Evolutionary conservation across 2,113 vertebrate species (phyloP).

Genomic region (Urocolius indicus): DNA sequence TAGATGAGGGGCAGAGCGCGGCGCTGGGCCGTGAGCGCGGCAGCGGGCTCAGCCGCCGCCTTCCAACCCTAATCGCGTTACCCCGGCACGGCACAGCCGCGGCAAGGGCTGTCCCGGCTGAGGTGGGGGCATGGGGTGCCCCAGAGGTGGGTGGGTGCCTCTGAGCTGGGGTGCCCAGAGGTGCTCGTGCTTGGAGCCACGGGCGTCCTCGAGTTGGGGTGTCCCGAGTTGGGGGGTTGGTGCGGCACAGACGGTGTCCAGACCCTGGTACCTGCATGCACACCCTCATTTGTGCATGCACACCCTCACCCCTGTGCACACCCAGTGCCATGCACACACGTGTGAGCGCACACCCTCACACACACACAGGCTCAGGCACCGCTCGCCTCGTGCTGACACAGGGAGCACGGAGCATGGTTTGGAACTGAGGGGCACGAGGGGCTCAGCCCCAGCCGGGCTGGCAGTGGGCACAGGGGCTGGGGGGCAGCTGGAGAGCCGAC

Average conservation of each 20-base stretch:
- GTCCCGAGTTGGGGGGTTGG: accelerated
- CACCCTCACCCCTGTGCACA: neutral
- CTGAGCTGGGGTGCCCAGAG: accelerated
- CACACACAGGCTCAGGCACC: accelerated
- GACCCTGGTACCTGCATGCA: accelerated
- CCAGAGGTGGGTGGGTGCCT: accelerated
- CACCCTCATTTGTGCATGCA: neutral
- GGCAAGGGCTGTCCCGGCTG: too few relatives aligned
- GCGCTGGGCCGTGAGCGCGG: neutral
- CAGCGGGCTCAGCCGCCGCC: neutral
- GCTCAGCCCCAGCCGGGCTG: neutral
- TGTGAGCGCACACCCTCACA: neutral
- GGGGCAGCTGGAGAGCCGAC: accelerated
- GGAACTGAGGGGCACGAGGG: accelerated
- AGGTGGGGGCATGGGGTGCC: too few relatives aligned
- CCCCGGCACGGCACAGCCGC: accelerated
- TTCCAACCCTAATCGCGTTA: neutral
- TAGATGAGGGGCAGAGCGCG: neutral
- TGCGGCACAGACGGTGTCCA: accelerated
- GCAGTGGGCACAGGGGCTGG: too few relatives aligned
- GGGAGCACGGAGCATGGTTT: too few relatives aligned
- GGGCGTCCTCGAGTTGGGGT: accelerated
- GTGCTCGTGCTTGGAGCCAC: accelerated
- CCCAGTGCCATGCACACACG: too few relatives aligned
- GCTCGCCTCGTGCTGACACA: neutral